phyloP scores from a whole-genome alignment of 2,797 vertebrate species.

The Gymnodraco acuticeps region DNA sequence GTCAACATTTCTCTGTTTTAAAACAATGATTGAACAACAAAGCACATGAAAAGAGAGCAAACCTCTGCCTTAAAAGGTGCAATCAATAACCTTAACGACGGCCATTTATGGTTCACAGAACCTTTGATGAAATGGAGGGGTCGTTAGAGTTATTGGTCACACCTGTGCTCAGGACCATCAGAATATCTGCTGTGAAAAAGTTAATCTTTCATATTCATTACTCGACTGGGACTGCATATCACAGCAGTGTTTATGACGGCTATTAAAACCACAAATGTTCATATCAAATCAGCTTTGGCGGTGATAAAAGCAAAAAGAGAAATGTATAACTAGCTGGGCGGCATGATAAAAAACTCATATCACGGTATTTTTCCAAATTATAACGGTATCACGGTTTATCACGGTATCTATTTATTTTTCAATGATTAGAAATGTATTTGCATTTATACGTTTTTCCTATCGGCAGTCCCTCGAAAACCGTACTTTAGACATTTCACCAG shows the following conservation, averaged over 20 bases:
- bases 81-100: not conserved
- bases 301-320: not conserved
- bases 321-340: too few species aligned
- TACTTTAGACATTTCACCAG: too few species aligned
- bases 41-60: not conserved
- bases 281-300: not conserved
- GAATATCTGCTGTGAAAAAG: not conserved
- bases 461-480: too few species aligned
- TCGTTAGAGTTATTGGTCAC: not conserved
- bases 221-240: not conserved
- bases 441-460: too few species aligned
- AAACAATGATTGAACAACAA: not conserved
- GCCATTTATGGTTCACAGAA: not conserved
- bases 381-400: too few species aligned
- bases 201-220: too few species aligned
- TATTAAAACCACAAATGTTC: not conserved
- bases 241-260: not conserved
- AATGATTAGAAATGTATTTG: too few species aligned
- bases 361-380: too few species aligned
- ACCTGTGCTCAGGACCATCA: not conserved
- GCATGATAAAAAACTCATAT: too few species aligned
- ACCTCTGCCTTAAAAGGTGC: not conserved
- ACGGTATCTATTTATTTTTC: too few species aligned
- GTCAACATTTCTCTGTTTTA: constrained; percentile 2
- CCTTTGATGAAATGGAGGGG: not conserved